phyloP scores from a whole-genome alignment of 2,113 vertebrate species.

The Polypterus bichir region DNA sequence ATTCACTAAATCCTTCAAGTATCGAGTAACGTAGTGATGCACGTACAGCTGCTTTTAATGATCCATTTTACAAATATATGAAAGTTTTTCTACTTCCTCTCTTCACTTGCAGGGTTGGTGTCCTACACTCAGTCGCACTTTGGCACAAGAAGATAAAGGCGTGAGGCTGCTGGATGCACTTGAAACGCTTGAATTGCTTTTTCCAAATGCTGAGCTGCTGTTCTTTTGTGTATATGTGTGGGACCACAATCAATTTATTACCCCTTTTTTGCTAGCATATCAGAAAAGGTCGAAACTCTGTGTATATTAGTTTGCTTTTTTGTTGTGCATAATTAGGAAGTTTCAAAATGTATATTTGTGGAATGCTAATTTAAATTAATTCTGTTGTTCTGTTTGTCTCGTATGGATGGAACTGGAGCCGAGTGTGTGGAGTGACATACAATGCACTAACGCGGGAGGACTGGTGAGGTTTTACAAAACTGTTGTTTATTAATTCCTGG shows the following conservation, averaged over 20 bases:
- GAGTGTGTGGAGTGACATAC: conserved; percentile 32
- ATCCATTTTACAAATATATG: not conserved
- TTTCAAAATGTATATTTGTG: conserved; percentile 78
- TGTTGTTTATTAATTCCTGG: conserved; percentile 69
- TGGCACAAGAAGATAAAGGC: conserved; percentile 75
- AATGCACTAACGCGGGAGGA: conserved; percentile 56
- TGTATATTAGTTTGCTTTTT: conserved; percentile 59
- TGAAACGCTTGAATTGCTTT: conserved; percentile 59
- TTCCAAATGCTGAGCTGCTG: conserved; percentile 57
- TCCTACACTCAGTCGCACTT: conserved; percentile 67
- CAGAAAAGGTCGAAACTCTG: conserved; percentile 43
- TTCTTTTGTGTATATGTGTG: conserved; percentile 49
- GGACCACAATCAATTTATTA: conserved; percentile 71
- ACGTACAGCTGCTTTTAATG: no score
- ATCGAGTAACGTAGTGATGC: no score
- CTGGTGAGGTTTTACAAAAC: conserved; percentile 70
- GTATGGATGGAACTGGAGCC: conserved; percentile 46
- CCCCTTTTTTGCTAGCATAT: conserved; percentile 51
- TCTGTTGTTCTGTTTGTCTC: conserved; percentile 91
- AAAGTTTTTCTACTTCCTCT: conserved; percentile 11
- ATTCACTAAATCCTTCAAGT: no score
- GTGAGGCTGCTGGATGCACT: conserved; percentile 34
- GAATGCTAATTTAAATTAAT: conserved; percentile 94
- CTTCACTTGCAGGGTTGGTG: conserved; percentile 49
- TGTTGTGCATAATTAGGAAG: conserved; percentile 47